Evolutionary conservation across 1,140 invertebrate species (phyloP).

Genomic region (Belonocnema kinseyi): DNA sequence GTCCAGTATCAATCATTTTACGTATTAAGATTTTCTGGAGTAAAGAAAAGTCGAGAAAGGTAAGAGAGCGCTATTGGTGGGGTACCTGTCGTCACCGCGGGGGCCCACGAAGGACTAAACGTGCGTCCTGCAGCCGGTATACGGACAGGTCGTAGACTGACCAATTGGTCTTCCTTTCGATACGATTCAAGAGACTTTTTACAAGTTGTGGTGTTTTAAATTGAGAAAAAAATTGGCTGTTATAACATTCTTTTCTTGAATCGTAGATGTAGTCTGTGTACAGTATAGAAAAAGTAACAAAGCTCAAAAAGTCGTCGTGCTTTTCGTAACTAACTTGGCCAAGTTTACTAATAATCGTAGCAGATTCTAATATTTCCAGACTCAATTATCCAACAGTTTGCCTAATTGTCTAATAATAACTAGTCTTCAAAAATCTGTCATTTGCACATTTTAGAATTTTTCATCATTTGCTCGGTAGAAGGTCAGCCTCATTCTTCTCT

Average conservation of each 20-base stretch:
- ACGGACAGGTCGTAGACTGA: too few relatives aligned
- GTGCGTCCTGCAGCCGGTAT: too few relatives aligned
- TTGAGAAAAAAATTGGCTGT: too few relatives aligned
- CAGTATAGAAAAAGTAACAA: background rate
- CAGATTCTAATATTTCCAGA: background rate
- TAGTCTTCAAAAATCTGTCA: background rate
- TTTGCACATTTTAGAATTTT: slow-evolving; percentile 1
- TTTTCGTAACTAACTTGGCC: slow-evolving; percentile 19
- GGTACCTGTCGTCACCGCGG: too few relatives aligned
- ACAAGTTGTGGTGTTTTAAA: too few relatives aligned
- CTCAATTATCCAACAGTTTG: background rate
- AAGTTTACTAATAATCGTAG: background rate
- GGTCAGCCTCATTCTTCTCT: background rate
- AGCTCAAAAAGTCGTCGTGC: background rate
- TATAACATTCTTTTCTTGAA: background rate
- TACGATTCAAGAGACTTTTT: too few relatives aligned
- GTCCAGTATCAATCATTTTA: too few relatives aligned
- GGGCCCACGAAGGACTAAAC: too few relatives aligned
- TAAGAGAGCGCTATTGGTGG: too few relatives aligned
- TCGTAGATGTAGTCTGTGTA: background rate
- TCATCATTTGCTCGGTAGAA: slow-evolving; percentile 14
- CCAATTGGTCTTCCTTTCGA: too few relatives aligned
- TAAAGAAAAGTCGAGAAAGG: too few relatives aligned
- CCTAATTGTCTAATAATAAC: background rate
- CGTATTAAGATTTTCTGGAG: too few relatives aligned